Percentiles rank a stretch among this genome's conserved stretches.
Conservation (phyloP, 1,140 invertebrate species). For the Panonychus citri region DNA sequence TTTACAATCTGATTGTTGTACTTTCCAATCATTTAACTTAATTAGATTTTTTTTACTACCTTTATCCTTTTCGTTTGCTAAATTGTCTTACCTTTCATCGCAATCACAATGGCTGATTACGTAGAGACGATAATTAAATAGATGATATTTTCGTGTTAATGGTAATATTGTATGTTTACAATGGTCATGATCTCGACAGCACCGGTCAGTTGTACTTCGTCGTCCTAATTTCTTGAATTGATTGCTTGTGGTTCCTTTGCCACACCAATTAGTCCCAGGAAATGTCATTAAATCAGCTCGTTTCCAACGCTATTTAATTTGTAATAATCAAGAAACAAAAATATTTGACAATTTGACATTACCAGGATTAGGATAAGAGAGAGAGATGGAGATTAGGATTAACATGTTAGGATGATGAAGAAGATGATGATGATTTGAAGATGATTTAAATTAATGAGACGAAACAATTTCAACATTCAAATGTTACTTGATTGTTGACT, state of each 20-base stretch:
- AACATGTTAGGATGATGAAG: too few relatives aligned
- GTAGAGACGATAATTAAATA: conserved; percentile 58
- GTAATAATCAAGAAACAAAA: background rate
- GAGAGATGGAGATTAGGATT: too few relatives aligned
- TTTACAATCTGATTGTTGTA: too few relatives aligned
- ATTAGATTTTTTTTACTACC: too few relatives aligned
- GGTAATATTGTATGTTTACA: conserved; percentile 55
- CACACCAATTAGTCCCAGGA: conserved; percentile 69
- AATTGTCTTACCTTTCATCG: conserved; percentile 43
- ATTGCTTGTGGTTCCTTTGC: conserved; percentile 45
- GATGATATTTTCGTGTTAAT: conserved; percentile 46
- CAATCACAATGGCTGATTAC: conserved; percentile 67
- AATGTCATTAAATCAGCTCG: conserved; percentile 23
- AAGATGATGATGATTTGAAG: too few relatives aligned
- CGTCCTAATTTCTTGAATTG: conserved; percentile 50
- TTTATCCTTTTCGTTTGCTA: too few relatives aligned
- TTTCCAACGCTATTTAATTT: background rate
- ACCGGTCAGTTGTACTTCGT: conserved; percentile 47
- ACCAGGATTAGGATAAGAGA: too few relatives aligned
- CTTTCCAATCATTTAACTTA: too few relatives aligned
- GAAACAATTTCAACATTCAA: too few relatives aligned
- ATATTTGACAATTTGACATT: too few relatives aligned
- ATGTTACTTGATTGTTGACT: too few relatives aligned
- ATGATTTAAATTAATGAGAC: too few relatives aligned
- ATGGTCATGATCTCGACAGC: conserved; percentile 56